Percentiles rank a stretch among this genome's conserved stretches.
These are phyloP conservation scores for Choloepus didactylus DNA, from an alignment of 2,797 vertebrate species.

Conservation along the genomic window DNA sequence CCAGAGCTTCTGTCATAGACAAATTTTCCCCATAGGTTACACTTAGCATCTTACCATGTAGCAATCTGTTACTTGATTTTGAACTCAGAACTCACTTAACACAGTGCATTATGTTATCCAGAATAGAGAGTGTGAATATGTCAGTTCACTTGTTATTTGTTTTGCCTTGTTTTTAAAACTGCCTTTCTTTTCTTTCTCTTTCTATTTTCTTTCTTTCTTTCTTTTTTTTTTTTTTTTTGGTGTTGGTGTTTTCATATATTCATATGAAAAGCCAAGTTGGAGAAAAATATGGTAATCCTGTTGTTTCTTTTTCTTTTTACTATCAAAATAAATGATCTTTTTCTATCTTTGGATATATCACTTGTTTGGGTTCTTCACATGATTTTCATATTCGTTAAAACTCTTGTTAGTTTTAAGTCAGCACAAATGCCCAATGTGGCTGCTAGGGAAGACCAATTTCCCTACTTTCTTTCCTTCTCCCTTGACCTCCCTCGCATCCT, in stretches of 20 bases:
- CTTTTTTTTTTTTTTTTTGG: not conserved
- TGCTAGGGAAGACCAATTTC: not conserved
- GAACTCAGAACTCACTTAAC: slow-evolving; percentile 5
- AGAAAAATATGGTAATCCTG: slow-evolving; percentile 1
- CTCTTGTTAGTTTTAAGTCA: not conserved
- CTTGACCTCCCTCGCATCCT: not conserved
- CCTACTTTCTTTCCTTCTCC: not conserved
- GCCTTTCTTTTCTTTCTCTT: no score
- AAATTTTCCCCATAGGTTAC: not conserved
- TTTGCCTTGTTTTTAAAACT: not conserved
- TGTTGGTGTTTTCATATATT: not conserved
- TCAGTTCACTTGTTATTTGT: not conserved
- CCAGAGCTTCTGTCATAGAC: not conserved
- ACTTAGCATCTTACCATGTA: not conserved
- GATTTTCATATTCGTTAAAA: not conserved
- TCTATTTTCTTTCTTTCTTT: no score
- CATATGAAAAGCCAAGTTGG: slow-evolving; percentile 47
- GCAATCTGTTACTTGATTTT: slow-evolving; percentile 7
- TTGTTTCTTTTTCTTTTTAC: not conserved
- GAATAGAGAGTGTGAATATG: not conserved
- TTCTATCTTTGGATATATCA: not conserved
- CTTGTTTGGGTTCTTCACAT: not conserved
- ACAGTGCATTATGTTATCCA: accelerated
- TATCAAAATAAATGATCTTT: slow-evolving; percentile 17
- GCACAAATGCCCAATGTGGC: not conserved